These are phyloP conservation scores for Torymus auratus DNA, from an alignment of 2,888 invertebrate species.

Conservation along the genomic window DNA sequence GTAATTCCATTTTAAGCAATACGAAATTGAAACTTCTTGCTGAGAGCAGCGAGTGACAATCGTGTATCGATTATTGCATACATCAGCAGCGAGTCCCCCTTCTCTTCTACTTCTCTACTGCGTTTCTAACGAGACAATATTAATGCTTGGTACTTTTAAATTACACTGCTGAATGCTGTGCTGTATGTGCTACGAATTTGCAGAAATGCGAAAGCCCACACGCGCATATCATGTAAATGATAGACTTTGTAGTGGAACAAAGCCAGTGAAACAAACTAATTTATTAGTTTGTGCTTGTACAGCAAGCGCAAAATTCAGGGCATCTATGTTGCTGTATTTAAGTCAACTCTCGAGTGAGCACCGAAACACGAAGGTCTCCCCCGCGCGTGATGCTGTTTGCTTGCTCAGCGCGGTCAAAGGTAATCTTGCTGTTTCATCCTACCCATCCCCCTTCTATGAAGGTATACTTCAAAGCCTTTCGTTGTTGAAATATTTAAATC, in stretches of 20 bases:
- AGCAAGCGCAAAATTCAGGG: slow-evolving; percentile 31
- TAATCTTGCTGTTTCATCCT: slow-evolving; percentile 34
- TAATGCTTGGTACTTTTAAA: no score
- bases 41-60: background rate
- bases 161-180: no score
- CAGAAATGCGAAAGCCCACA: background rate
- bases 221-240: slow-evolving; percentile 5
- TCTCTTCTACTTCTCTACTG: no score
- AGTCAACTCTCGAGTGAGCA: slow-evolving; percentile 29
- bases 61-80: no score
- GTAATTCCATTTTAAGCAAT: background rate
- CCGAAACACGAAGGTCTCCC: slow-evolving; percentile 26
- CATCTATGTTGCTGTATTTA: slow-evolving; percentile 42
- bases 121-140: no score
- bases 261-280: slow-evolving; percentile 48
- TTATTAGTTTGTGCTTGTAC: slow-evolving; percentile 51
- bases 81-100: no score
- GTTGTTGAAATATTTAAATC: slow-evolving; percentile 21
- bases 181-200: no score
- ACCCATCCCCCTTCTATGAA: background rate
- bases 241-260: slow-evolving; percentile 34
- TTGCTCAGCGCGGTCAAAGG: slow-evolving; percentile 30
- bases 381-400: background rate
- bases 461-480: slow-evolving; percentile 9
- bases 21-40: background rate